Conservation (phyloP, 2,113 vertebrate genomes). For the Sebastes fasciatus region DNA sequence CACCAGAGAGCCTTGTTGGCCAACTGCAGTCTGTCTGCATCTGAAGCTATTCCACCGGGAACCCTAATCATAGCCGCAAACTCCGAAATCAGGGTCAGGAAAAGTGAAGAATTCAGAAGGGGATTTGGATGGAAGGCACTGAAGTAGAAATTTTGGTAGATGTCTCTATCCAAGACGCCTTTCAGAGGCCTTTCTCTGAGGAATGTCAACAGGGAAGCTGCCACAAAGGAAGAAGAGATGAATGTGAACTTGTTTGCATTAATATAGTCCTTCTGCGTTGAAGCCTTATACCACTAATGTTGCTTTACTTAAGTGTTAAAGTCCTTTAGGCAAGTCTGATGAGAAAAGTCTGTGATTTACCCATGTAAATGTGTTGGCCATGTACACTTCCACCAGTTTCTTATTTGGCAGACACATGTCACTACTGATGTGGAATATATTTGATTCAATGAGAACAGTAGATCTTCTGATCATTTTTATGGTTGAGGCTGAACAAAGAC, state of each 20-base stretch:
- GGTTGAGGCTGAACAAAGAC: too few species aligned
- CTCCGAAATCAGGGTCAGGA: conserved; percentile 75
- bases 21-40: conserved; percentile 64
- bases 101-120: conserved; percentile 71
- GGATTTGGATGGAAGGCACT: conserved; percentile 39
- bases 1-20: conserved; percentile 58
- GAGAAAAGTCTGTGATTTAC: not conserved
- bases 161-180: conserved; percentile 17
- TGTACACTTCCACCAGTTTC: not conserved
- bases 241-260: not conserved
- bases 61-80: conserved; percentile 78
- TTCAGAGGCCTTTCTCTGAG: conserved; percentile 40
- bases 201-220: conserved; percentile 3
- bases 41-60: conserved; percentile 68
- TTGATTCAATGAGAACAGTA: not conserved
- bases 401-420: not conserved
- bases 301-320: not conserved
- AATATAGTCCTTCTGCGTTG: not conserved
- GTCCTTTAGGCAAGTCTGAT: not conserved
- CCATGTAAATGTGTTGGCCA: not conserved
- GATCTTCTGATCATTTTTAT: too few species aligned
- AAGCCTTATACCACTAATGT: not conserved
- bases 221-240: not conserved
- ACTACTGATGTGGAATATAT: not conserved
- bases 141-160: conserved; percentile 43